A percentile compares a stretch with the other conserved stretches of the same genome.
phyloP scores from a whole-genome alignment of 64 coral and sea anemone genomes.

The Acropora yongei region DNA sequence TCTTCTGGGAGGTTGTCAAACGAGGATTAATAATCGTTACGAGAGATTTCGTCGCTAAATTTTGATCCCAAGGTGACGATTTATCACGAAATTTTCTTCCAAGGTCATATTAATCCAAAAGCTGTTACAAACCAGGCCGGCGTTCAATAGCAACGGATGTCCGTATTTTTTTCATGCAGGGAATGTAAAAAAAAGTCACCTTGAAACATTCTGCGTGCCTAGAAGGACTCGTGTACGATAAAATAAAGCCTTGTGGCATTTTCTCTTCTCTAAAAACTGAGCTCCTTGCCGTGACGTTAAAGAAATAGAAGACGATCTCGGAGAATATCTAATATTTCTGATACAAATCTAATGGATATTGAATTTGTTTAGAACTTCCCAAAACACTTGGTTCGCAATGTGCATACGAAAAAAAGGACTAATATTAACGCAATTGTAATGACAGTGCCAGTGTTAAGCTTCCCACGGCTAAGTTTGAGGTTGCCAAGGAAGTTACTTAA shows the following conservation, averaged over 20 bases:
- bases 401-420: not conserved
- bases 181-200: conserved; percentile 1
- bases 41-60: not conserved
- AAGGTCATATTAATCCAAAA: not conserved
- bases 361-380: not conserved
- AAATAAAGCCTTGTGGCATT: conserved; percentile 21
- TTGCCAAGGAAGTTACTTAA: not conserved
- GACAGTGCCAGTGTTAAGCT: not conserved
- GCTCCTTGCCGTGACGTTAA: conserved; percentile 9
- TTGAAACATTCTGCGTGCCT: conserved; percentile 4
- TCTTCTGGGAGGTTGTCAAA: not conserved
- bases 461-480: not conserved
- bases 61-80: not conserved
- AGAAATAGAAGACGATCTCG: not conserved
- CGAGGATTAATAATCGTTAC: not conserved
- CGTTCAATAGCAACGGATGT: not conserved
- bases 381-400: not conserved
- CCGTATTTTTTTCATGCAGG: not conserved
- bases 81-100: not conserved
- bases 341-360: conserved; percentile 8
- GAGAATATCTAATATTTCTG: not conserved
- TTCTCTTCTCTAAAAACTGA: not conserved
- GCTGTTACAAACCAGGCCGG: not conserved
- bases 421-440: not conserved
- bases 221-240: not conserved